Base-by-base conservation (phyloP, 2,888 invertebrate species). In the Andrena trimmerana region DNA sequence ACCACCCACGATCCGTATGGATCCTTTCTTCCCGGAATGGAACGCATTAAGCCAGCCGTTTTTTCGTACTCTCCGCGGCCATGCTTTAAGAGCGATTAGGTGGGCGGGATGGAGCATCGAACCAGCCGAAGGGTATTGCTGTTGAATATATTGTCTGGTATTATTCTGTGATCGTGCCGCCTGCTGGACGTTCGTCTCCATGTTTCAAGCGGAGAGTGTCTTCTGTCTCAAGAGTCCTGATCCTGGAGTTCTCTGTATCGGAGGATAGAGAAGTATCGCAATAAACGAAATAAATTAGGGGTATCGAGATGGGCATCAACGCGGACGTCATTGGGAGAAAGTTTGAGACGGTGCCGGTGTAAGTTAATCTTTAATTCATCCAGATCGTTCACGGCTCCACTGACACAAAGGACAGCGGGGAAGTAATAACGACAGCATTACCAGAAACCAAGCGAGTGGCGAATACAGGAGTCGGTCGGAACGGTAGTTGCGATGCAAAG, bases 401-500 rank as follows among this genome's bases (percentile, higher is more conserved):
- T 24, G 50, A 20, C 13, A 29, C 59, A 16, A 52, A 62, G 27
- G 42, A 63, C n/a, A 54, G 20, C 13, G 42, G 54, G 75, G 59
- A 71, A 59, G 63, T 59, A 59, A 78, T 72, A 76, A 78, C 60
- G 69, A 54, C 60, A 71, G 62, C 78, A 83, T 81, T 81, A 78
- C 29, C 69, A 66, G 71, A 70, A 84, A 65, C 73, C 68, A 72
- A 79, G 52, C 77, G 77, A 81, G 60, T 73, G 67, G 31, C 57
- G 81, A 75, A 77, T 66, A 59, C 68, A 70, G 68, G 76, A 69
- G 71, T 31, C 54, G 62, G 24, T 52, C 31, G 66, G 66, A 67
- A 73, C 60, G 79, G 77, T 87, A 85, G 84, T 79, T 80, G 73
- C 85, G 67, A 82, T 74, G 88, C 85, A 85, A 87, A 83, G 84